phyloP scores from a whole-genome alignment of 37 sponge, comb jelly and placozoan species.

The Chondrosia reniformis region DNA sequence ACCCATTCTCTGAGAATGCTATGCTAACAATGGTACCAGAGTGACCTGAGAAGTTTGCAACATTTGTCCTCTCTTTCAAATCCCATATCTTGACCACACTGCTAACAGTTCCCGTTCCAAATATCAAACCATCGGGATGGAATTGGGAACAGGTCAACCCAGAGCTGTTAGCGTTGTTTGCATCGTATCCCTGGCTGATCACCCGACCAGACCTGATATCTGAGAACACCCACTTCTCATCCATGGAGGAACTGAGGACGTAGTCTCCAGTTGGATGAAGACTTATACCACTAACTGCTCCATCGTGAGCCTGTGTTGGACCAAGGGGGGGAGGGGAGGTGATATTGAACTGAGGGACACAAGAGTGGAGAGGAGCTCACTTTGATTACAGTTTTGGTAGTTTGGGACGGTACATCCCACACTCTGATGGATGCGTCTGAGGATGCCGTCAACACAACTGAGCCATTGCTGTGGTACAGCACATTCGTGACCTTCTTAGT shows the following conservation, averaged over 20 bases:
- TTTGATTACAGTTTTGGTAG: constrained; percentile 60
- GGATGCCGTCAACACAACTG: constrained; percentile 76
- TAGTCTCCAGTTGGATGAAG: constrained; percentile 97
- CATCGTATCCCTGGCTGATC: constrained; percentile 67
- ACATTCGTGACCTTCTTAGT: constrained; percentile 93
- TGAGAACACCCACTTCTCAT: constrained; percentile 96
- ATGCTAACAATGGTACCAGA: constrained; percentile 83
- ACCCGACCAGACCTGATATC: constrained; percentile 85
- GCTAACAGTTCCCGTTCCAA: constrained; percentile 97
- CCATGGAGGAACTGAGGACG: constrained; percentile 82
- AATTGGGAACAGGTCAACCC: constrained; percentile 97
- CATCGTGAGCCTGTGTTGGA: constrained; percentile 78
- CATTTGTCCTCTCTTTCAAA: constrained; percentile 93
- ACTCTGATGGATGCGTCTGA: constrained; percentile 87
- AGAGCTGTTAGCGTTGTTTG: constrained; percentile 2
- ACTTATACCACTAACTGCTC: constrained; percentile 90
- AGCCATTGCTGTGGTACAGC: constrained; percentile 56
- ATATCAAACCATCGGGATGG: constrained; percentile 99
- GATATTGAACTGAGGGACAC: not conserved
- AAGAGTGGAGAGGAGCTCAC: constrained; percentile 24
- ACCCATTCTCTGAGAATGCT: constrained; percentile 99
- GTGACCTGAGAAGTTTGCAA: constrained; percentile 99
- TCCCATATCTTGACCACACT: constrained; percentile 98
- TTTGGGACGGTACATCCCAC: constrained; percentile 58
- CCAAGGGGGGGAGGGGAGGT: not conserved